Evolutionary conservation across 1,140 invertebrate species (phyloP).

Genomic region (Amphibalanus amphitrite): DNA sequence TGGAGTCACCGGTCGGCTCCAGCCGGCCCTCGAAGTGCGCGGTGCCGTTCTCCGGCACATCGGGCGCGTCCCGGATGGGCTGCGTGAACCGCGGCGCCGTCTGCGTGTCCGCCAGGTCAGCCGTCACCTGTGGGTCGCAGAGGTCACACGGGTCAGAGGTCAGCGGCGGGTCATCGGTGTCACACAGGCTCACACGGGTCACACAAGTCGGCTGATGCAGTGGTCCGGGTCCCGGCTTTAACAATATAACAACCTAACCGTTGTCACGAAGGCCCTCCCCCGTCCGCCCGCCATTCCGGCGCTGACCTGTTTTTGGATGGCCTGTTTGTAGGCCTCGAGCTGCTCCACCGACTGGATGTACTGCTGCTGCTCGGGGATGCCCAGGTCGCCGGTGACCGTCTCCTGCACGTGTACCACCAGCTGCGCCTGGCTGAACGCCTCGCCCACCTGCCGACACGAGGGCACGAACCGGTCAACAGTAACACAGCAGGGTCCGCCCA

Average conservation of each 20-base stretch:
- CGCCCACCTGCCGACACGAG: conserved; percentile 22
- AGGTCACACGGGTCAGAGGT: too few species aligned
- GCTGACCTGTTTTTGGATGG: conserved; percentile 7
- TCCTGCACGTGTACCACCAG: conserved; percentile 12
- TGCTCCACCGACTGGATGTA: conserved; percentile 86
- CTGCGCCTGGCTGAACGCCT: conserved; percentile 25
- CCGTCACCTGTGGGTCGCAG: background rate
- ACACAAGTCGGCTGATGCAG: too few species aligned
- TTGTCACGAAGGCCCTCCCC: too few species aligned
- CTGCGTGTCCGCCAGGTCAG: background rate
- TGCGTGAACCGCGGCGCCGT: conserved; percentile 49
- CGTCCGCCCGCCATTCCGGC: too few species aligned
- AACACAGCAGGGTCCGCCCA: too few species aligned
- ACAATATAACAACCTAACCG: too few species aligned
- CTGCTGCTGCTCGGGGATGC: conserved; percentile 77
- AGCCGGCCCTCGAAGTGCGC: conserved; percentile 90
- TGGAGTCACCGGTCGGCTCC: conserved; percentile 80
- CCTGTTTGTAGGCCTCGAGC: conserved; percentile 56
- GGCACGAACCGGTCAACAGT: conserved; percentile 3
- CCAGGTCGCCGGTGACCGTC: conserved; percentile 59
- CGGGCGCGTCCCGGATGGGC: conserved; percentile 47
- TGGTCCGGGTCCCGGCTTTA: too few species aligned
- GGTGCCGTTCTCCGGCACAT: conserved; percentile 58
- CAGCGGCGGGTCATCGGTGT: too few species aligned
- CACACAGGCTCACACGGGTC: too few species aligned